Evolutionary conservation across 2,113 vertebrate genomes (phyloP).

Genomic region (Azemiops feae): DNA sequence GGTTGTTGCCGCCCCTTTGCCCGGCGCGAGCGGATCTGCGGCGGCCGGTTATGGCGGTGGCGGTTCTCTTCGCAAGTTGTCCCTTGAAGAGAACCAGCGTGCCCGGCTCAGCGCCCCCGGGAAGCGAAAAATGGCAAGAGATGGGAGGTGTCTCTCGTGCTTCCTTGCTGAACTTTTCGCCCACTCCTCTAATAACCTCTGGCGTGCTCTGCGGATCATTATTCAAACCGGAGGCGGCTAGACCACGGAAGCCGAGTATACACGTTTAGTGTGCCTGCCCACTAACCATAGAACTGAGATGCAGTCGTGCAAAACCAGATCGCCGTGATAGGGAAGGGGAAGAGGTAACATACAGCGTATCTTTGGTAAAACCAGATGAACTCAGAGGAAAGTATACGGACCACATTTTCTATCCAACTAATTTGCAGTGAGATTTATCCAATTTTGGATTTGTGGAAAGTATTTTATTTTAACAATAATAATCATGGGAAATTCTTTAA

Average conservation of each 20-base stretch:
- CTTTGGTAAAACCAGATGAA: neutral
- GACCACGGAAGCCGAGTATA: neutral
- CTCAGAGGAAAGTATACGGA: neutral
- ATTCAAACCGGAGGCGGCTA: neutral
- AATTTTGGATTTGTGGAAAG: neutral
- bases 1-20: neutral
- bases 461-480: neutral
- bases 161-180: constrained; percentile 12
- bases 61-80: neutral
- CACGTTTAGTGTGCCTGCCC: neutral
- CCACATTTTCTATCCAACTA: neutral
- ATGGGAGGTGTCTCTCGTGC: no score
- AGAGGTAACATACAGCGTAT: neutral
- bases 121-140: neutral
- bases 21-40: neutral
- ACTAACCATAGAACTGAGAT: neutral
- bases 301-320: neutral
- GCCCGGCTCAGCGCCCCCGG: constrained; percentile 7
- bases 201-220: neutral
- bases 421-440: neutral
- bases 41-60: neutral
- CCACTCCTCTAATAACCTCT: constrained; percentile 58
- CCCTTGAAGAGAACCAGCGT: neutral
- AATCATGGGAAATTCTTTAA: neutral
- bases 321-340: neutral